Conservation (phyloP, 2,888 invertebrate species). For the Polydrusus pterygomalis region DNA sequence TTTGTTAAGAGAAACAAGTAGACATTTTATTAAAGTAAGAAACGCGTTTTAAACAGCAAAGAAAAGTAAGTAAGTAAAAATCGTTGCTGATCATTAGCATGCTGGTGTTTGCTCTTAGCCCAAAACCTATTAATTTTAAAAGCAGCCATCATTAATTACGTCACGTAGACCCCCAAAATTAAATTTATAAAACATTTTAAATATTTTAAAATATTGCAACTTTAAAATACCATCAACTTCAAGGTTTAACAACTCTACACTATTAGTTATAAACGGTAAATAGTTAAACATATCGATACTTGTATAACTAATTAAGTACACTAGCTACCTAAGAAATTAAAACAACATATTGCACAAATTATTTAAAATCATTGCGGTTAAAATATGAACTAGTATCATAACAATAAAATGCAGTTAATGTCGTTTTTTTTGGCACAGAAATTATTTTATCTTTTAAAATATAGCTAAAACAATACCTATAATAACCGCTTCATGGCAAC, state of each 20-base stretch:
- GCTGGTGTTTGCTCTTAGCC: too few species aligned
- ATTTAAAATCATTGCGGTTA: slow-evolving; percentile 31
- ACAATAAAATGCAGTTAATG: slow-evolving; percentile 38
- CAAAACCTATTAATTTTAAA: too few species aligned
- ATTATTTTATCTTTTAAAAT: slow-evolving; percentile 10
- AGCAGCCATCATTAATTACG: too few species aligned
- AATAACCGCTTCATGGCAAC: too few species aligned
- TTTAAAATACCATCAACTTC: slow-evolving; percentile 21
- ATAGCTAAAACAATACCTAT: background rate
- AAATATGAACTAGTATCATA: slow-evolving; percentile 42
- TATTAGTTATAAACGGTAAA: slow-evolving; percentile 33
- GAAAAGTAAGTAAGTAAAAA: too few species aligned
- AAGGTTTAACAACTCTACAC: slow-evolving; percentile 34
- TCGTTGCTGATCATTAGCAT: too few species aligned
- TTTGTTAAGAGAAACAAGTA: too few species aligned
- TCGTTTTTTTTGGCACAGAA: slow-evolving; percentile 1
- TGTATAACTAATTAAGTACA: slow-evolving; percentile 45
- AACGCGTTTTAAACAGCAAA: too few species aligned
- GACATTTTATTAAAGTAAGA: too few species aligned
- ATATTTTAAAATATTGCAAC: background rate
- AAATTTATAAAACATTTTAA: too few species aligned
- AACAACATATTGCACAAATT: slow-evolving; percentile 51
- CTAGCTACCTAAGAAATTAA: slow-evolving; percentile 42
- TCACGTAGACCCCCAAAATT: too few species aligned
- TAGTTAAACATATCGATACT: slow-evolving; percentile 32